Evolutionary conservation across 2,113 vertebrate species (phyloP), one percentile per base, ranked within the genome.

Genomic region (Boleophthalmus pectinirostris): DNA sequence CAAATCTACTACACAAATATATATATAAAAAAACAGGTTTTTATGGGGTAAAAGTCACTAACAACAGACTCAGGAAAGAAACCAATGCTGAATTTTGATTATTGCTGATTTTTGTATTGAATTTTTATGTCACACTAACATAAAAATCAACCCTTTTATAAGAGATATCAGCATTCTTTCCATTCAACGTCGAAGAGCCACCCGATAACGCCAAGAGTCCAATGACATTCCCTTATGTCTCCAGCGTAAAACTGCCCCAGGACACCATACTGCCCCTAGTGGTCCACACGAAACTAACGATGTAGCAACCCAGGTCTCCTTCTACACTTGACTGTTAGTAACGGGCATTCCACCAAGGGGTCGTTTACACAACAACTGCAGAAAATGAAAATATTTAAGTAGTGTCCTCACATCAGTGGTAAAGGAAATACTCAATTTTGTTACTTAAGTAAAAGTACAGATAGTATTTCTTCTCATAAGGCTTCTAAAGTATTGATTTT

Each of bases 21-120:
- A 85, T 73, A 38, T n/a, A n/a, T n/a, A n/a, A 60, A 64, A 68
- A 23, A 20, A 21, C 51, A 54, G 51, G 6, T 21, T 54, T 51
- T 54, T 54, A 67, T 63, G 63, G 47, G 13, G 35, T 63, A 69
- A 5, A 64, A 68, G 80, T 66, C 63, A 82, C 33, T 49, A 35
- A 69, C 68, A 72, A 82, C 83, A 69, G 54, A 86, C 84, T 92
- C 88, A 90, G 90, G 88, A 88, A 85, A 75, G 85, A 84, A 65
- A 81, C 82, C 80, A 77, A 68, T 57, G 78, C 74, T 84, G 81
- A 80, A 69, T 24, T 80, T 82, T 82, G 66, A 80, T 74, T 73
- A 6, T 46, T 24, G 21, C 21, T 46, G 72, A 71, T 38, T 89
- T 86, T 87, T 86, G 63, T 82, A 82, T 74, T 63, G 8, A 64